A percentile compares a stretch with the other conserved stretches of the same genome.
These are phyloP conservation scores for Formica aserva DNA, from an alignment of 2,888 invertebrate species.

Conservation along the genomic window DNA sequence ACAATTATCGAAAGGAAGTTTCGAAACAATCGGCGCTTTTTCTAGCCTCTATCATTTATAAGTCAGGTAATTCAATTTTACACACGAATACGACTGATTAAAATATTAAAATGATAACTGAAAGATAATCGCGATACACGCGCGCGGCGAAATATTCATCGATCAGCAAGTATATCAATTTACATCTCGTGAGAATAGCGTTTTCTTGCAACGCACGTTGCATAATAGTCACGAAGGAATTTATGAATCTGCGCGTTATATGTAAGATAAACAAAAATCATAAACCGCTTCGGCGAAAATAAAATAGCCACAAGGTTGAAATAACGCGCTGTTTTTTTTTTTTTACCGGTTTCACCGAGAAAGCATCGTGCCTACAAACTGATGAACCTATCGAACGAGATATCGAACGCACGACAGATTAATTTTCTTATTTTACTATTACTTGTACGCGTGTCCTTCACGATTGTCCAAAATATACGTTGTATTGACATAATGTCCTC, in stretches of 20 bases:
- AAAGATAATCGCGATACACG: not conserved
- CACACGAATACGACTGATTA: not conserved
- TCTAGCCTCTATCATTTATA: not conserved
- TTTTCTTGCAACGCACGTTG: not conserved
- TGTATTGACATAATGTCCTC: not conserved
- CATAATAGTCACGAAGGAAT: constrained; percentile 18
- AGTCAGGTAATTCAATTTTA: not conserved
- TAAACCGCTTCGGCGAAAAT: not conserved
- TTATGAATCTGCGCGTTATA: not conserved
- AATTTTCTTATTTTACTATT: not conserved
- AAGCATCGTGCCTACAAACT: not conserved
- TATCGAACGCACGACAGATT: not conserved
- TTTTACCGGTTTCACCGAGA: not conserved
- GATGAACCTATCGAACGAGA: not conserved
- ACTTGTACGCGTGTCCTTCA: not conserved
- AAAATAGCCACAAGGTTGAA: not conserved
- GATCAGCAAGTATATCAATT: not conserved
- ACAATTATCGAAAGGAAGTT: not conserved
- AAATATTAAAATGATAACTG: not conserved
- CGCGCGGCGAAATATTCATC: not conserved
- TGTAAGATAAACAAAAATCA: not conserved
- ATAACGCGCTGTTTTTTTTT: not conserved
- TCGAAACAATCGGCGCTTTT: not conserved
- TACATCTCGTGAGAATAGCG: not conserved
- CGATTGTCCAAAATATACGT: not conserved